Percentiles rank a stretch among this genome's conserved stretches.
Conservation (phyloP, 2,113 vertebrate species). For the Perca flavescens region DNA sequence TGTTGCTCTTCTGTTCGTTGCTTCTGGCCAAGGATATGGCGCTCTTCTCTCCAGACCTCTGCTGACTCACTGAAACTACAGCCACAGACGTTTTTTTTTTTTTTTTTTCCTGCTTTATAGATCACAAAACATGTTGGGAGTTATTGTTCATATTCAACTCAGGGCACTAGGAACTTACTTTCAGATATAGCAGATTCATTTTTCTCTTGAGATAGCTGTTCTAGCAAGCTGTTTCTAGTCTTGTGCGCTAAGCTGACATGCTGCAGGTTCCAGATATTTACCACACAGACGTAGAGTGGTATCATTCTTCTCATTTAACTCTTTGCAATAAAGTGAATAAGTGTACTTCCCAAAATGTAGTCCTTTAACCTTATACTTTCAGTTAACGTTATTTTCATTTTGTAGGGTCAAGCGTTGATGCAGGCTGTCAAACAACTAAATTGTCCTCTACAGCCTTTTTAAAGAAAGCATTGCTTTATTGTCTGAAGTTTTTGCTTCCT, state of each 20-base stretch:
- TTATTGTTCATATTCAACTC: background rate
- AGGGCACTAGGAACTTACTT: background rate
- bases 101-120: conserved; percentile 7
- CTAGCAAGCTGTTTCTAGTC: background rate
- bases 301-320: background rate
- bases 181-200: background rate
- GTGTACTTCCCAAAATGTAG: background rate
- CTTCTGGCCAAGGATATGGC: background rate
- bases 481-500: background rate
- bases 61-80: conserved; percentile 32
- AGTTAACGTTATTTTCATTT: background rate
- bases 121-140: background rate
- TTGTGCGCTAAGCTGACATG: background rate
- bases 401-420: background rate
- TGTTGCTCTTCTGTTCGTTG: conserved; percentile 37
- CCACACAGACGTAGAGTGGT: background rate
- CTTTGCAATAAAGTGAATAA: background rate
- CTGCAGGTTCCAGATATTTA: background rate
- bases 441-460: background rate
- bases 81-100: background rate
- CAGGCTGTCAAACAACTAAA: background rate
- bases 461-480: background rate
- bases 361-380: background rate
- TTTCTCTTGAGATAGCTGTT: background rate
- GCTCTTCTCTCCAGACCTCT: background rate